Evolutionary conservation across 2,888 invertebrate genomes (phyloP), one percentile per base, ranked within the genome.

Genomic region (Hemaris fuciformis): DNA sequence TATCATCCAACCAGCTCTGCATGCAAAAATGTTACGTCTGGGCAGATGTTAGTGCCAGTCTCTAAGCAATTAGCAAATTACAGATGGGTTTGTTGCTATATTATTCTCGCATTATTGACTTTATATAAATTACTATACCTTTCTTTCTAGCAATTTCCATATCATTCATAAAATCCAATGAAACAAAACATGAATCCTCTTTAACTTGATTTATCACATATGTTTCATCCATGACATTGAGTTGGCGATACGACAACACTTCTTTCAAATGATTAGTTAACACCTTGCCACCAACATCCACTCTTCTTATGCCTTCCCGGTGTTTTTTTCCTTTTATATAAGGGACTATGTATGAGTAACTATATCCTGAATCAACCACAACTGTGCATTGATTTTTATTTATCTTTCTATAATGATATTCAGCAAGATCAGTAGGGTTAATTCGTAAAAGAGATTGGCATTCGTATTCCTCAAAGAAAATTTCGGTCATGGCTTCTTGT

Each of bases 221-320:
- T 0, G 99, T 98, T 87, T 99, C 99, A 82, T 99, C 99, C 98
- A 99, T 98, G 0, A 99, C 99, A 92, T 99, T 98, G 48, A 99
- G 88, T 81, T 99, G 99, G 45, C 96, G 93, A 85, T 99, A 99
- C 0, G 99, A 99, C 70, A 99, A 95, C 15, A 99, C 95, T 87
- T 99, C 99, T 85, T 99, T 99, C 53, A 99, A 91, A 87, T 99
- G 98, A 92, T 99, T 99, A 0, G 99, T 99, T 64, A 99, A 85
- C 8, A 98, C 94, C 89, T 99, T 99, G 0, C 99, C 99, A 1
- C 99, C 99, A 38, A 99, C 95, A 89, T 99, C 98, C 64, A 99
- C 96, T 69, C 99, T 94, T 71, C 94, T 90, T 62, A 97, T 96
- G 1, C 95, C 97, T 68, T 89, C 86, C 61, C 80, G 78, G 15